Base-by-base conservation (phyloP, 2,797 vertebrate genomes). In the Pitangus sulphuratus region DNA sequence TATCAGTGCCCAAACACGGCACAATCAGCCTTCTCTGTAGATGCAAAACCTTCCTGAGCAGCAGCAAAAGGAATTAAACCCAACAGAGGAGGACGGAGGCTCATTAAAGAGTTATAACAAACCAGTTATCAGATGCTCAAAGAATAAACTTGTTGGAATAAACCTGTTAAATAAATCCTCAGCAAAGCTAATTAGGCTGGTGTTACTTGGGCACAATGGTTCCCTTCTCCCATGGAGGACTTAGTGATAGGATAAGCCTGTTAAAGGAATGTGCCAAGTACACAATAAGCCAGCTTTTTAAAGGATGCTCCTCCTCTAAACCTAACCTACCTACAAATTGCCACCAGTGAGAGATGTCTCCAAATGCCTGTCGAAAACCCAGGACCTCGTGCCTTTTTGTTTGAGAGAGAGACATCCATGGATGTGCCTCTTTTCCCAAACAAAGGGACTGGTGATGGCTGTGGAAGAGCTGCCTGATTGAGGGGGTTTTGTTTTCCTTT, bases 101-200 rank as follows among this genome's bases (percentile, higher is more conserved):
- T 98, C 97, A 95, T 98, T 98, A 98, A 91, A 84, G 94, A 95
- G 94, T 97, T 97, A 90, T 28, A 97, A 97, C 96, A 96, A 96
- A 96, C 97, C 95, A 72, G 95, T 96, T 98, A 97, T 97, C 97
- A 97, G 97, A 76, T 60, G 1, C 93, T 97, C 96, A 97, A 97
- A 96, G 97, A 97, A 98, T 95, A 95, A 87, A 95, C 95, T 97
- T 96, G 96, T 97, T 97, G 97, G 97, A 97, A 97, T 96, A 97
- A 98, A 95, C 96, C 97, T 96, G 97, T 97, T 97, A 98, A 96
- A 96, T 95, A 96, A 98, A 98, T 94, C 94, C 96, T 90, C 88
- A 65, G 96, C 60, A 77, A 91, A 97, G 96, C 92, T 97, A 98
- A 98, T 98, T 97, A 97, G 95, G 96, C 95, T 11, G 56, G 87